Percentiles rank a stretch among this genome's conserved stretches.
phyloP scores from a whole-genome alignment of 2,888 invertebrate species.

The Callyntrura guangdongensis region DNA sequence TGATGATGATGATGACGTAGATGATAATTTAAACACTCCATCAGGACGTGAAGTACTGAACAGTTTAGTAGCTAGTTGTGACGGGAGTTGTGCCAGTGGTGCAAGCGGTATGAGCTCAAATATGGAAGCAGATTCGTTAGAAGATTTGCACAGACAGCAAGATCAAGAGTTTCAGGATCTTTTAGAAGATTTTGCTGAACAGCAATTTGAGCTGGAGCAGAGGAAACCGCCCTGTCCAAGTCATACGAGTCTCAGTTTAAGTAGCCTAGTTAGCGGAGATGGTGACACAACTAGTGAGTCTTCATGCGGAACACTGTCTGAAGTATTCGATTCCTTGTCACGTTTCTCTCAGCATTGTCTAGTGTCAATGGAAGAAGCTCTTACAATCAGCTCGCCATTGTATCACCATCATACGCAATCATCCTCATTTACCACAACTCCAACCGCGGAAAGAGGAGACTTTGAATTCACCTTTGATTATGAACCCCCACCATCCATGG shows the following conservation, averaged over 20 bases:
- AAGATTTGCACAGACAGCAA: slow-evolving; percentile 77
- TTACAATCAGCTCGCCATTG: slow-evolving; percentile 78
- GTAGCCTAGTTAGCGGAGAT: slow-evolving; percentile 80
- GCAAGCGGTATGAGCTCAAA: slow-evolving; percentile 68
- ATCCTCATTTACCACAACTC: slow-evolving; percentile 77
- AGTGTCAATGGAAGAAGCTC: slow-evolving; percentile 82
- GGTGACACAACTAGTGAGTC: slow-evolving; percentile 81
- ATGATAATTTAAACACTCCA: slow-evolving; percentile 67
- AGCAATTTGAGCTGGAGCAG: slow-evolving; percentile 78
- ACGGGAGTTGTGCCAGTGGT: slow-evolving; percentile 73
- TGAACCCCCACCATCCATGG: slow-evolving; percentile 59
- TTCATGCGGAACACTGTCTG: slow-evolving; percentile 81
- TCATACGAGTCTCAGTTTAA: slow-evolving; percentile 81
- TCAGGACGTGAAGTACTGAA: slow-evolving; percentile 62
- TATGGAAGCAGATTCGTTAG: slow-evolving; percentile 77
- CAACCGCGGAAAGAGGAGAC: slow-evolving; percentile 78
- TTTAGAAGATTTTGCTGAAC: slow-evolving; percentile 79
- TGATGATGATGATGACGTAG: slow-evolving; percentile 63
- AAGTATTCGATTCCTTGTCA: slow-evolving; percentile 83
- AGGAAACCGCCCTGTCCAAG: slow-evolving; percentile 75
- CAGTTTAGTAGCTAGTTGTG: slow-evolving; percentile 71
- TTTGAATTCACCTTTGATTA: slow-evolving; percentile 80
- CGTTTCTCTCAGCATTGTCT: slow-evolving; percentile 83
- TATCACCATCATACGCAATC: slow-evolving; percentile 76
- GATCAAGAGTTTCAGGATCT: slow-evolving; percentile 80